phyloP scores from a whole-genome alignment of 2,797 vertebrate species.

The Delichon dasypus region DNA sequence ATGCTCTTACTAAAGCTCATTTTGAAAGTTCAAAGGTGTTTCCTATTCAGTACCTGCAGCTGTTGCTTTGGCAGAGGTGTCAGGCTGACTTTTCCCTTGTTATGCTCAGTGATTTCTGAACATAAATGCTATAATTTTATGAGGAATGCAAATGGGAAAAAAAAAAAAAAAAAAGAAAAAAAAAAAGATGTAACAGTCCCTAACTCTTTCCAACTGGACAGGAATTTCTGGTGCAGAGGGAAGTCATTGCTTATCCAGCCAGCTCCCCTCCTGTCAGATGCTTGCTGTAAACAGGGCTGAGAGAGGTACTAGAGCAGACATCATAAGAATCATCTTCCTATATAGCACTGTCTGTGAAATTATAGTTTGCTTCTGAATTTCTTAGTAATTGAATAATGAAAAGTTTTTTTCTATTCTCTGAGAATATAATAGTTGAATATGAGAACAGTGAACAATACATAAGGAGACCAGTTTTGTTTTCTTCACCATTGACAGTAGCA shows the following conservation, averaged over 20 bases:
- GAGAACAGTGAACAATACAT: neutral
- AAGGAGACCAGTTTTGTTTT: neutral
- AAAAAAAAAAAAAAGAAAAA: neutral
- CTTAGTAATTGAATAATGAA: neutral
- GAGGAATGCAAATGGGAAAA: neutral
- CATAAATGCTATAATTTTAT: neutral
- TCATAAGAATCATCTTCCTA: neutral
- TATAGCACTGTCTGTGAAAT: neutral
- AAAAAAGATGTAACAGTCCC: neutral
- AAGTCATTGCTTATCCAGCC: neutral
- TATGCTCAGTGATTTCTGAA: neutral
- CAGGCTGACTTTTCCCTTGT: constrained; percentile 12
- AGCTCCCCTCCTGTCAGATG: neutral
- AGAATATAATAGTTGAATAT: neutral
- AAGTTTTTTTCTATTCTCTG: neutral
- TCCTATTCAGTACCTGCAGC: constrained; percentile 34
- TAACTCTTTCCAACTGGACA: neutral
- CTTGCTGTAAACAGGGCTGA: neutral
- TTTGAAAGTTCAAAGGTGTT: constrained; percentile 3
- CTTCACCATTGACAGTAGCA: neutral
- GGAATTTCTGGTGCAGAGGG: neutral
- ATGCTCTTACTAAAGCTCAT: neutral
- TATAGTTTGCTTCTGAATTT: neutral
- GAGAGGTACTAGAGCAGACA: neutral
- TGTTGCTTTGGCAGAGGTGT: constrained; percentile 24